Evolutionary conservation across 2,113 vertebrate species (phyloP).

Genomic region (Sphyrna mokarran): DNA sequence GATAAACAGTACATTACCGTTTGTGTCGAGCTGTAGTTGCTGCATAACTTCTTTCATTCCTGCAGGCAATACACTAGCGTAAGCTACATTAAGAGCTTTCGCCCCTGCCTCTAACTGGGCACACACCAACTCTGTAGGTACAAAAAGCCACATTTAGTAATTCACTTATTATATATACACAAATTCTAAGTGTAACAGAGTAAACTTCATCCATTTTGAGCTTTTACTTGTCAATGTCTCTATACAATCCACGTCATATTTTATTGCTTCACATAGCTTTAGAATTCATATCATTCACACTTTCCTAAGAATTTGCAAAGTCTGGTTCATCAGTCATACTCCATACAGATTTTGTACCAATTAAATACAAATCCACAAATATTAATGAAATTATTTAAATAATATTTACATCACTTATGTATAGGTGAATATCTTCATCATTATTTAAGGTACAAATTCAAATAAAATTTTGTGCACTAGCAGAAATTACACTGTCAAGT

Average conservation of each 20-base stretch:
- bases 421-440: not conserved
- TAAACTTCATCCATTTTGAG: not conserved
- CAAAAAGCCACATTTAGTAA: slow-evolving; percentile 20
- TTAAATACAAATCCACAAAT: not conserved
- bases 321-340: not conserved
- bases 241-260: not conserved
- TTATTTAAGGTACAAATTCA: not conserved
- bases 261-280: not conserved
- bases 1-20: not conserved
- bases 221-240: not conserved
- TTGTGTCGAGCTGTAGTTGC: slow-evolving; percentile 71
- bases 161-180: not conserved
- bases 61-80: slow-evolving; percentile 69
- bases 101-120: slow-evolving; percentile 77
- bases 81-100: slow-evolving; percentile 72
- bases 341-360: not conserved
- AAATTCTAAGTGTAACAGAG: no score
- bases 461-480: not conserved
- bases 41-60: slow-evolving; percentile 76
- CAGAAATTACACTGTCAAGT: not conserved
- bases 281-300: not conserved
- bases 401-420: not conserved
- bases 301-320: not conserved
- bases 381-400: not conserved
- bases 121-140: slow-evolving; percentile 57